Conservation (phyloP, 2,113 vertebrate species). For the Triplophysa rosa region DNA sequence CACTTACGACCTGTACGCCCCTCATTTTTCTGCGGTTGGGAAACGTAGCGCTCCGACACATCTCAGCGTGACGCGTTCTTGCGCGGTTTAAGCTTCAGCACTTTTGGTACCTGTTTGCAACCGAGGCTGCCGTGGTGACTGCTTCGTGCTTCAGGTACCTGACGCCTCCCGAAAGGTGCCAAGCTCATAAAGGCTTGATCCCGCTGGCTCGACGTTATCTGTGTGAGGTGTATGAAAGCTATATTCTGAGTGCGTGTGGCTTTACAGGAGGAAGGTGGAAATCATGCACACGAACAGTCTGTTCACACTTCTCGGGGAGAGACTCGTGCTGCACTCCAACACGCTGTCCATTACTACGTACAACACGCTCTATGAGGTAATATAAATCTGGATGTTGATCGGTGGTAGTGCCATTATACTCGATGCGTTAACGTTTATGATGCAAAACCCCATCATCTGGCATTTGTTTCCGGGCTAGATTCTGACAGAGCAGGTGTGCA, state of each 20-base stretch:
- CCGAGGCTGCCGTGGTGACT: background rate
- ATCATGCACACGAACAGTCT: slow-evolving; percentile 98
- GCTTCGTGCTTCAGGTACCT: slow-evolving; percentile 27
- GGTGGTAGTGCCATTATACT: no score
- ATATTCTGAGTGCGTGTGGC: slow-evolving; percentile 40
- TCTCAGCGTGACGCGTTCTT: slow-evolving; percentile 18
- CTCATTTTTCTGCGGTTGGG: slow-evolving; percentile 27
- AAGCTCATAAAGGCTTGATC: slow-evolving; percentile 29
- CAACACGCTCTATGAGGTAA: slow-evolving; percentile 96
- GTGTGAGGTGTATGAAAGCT: slow-evolving; percentile 16
- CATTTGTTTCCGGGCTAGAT: slow-evolving; percentile 73
- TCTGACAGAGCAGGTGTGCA: slow-evolving; percentile 88
- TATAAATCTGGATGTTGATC: background rate
- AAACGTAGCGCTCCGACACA: background rate
- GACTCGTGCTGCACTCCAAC: slow-evolving; percentile 90
- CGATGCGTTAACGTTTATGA: no score
- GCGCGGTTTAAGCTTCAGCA: slow-evolving; percentile 21
- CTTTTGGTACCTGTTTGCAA: background rate
- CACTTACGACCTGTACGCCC: slow-evolving; percentile 15
- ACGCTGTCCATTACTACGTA: slow-evolving; percentile 92
- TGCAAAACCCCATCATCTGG: no score
- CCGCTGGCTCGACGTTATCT: slow-evolving; percentile 22
- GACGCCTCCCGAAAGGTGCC: slow-evolving; percentile 32
- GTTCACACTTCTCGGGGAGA: slow-evolving; percentile 93
- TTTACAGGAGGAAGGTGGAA: slow-evolving; percentile 90